phyloP scores from a whole-genome alignment of 2,888 invertebrate genomes.

The Callyntrura sp. region DNA sequence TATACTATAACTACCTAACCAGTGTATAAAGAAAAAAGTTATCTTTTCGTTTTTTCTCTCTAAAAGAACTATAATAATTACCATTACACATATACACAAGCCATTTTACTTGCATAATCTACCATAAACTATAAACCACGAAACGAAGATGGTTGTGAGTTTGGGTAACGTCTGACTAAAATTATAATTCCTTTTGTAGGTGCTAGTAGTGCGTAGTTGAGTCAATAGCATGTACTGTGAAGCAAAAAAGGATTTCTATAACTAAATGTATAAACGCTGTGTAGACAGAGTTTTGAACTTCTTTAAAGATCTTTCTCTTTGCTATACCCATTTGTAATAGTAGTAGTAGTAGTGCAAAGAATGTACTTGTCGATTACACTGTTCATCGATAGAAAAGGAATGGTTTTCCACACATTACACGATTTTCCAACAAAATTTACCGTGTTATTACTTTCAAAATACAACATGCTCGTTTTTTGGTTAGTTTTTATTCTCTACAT shows the following conservation, averaged over 20 bases:
- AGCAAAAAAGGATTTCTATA: not conserved
- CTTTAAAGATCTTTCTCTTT: not conserved
- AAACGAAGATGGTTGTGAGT: not conserved
- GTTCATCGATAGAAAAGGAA: not conserved
- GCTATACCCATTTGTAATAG: not conserved
- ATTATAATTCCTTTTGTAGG: not conserved
- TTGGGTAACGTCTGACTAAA: slow-evolving; percentile 23
- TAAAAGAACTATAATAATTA: slow-evolving; percentile 21
- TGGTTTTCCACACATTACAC: slow-evolving; percentile 47
- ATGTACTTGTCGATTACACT: not conserved
- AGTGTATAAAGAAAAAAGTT: not conserved
- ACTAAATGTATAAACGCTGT: no score
- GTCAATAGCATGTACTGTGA: not conserved
- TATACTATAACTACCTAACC: not conserved
- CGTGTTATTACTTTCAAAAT: slow-evolving; percentile 55
- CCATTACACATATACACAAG: slow-evolving; percentile 11
- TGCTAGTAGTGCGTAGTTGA: not conserved
- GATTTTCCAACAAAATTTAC: slow-evolving; percentile 68
- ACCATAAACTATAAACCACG: slow-evolving; percentile 53
- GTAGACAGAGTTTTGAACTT: not conserved
- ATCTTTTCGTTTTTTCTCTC: not conserved
- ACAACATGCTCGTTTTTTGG: slow-evolving; percentile 37
- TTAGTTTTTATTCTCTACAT: slow-evolving; percentile 15
- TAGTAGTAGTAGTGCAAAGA: not conserved
- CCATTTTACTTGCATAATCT: slow-evolving; percentile 61